phyloP scores from a whole-genome alignment of 2,113 vertebrate genomes.

The Crocuta crocuta region DNA sequence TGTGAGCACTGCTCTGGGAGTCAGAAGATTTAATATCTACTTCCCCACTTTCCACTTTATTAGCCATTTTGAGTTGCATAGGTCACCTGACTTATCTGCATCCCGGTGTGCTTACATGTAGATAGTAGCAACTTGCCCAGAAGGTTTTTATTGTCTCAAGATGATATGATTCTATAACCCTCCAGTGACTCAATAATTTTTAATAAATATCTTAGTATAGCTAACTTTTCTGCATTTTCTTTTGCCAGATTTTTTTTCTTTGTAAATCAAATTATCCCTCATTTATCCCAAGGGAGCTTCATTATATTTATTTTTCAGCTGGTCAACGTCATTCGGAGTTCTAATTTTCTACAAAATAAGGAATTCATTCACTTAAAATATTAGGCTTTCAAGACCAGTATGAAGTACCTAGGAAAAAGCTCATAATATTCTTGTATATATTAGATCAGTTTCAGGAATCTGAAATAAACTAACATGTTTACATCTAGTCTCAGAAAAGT shows the following conservation, averaged over 20 bases:
- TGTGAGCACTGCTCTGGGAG: background rate
- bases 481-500: background rate
- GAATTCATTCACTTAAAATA: slow-evolving; percentile 45
- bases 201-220: slow-evolving; percentile 1
- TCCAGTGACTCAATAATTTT: slow-evolving; percentile 48
- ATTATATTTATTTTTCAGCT: slow-evolving; percentile 47
- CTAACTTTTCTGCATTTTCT: slow-evolving; percentile 21
- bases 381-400: background rate
- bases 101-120: background rate
- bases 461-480: slow-evolving; percentile 16
- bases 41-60: background rate
- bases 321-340: slow-evolving; percentile 61
- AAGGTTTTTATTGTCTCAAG: background rate
- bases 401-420: background rate
- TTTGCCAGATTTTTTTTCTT: slow-evolving; percentile 29
- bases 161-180: background rate
- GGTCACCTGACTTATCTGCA: background rate
- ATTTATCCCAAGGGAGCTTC: background rate
- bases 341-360: slow-evolving; percentile 32
- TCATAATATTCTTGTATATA: background rate
- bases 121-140: background rate
- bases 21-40: background rate
- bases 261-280: slow-evolving; percentile 60
- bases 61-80: background rate
- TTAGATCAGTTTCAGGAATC: slow-evolving; percentile 36